These are phyloP conservation scores for Trissolcus brochymenae DNA, from an alignment of 2,888 invertebrate genomes.

Conservation along the genomic window DNA sequence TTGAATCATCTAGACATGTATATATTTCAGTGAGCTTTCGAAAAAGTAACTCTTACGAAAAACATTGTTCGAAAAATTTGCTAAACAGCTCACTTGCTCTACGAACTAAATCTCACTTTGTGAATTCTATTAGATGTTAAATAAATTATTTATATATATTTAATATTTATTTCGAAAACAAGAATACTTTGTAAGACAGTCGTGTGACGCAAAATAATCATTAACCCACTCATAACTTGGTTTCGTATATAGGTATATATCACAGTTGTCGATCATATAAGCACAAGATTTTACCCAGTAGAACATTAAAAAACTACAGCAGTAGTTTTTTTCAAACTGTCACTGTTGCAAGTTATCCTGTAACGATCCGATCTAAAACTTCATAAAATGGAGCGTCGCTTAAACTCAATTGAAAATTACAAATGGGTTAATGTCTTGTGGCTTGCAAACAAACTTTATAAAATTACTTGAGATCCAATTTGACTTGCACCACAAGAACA, in stretches of 20 bases:
- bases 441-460: constrained; percentile 17
- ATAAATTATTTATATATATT: constrained; percentile 7
- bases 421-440: constrained; percentile 39
- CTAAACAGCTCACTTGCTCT: background rate
- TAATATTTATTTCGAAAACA: constrained; percentile 24
- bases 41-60: constrained; percentile 1
- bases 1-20: constrained; percentile 19
- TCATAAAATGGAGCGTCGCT: too few relatives aligned
- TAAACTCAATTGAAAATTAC: constrained; percentile 10
- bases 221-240: constrained; percentile 26
- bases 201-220: constrained; percentile 23
- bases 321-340: background rate
- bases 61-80: too few relatives aligned
- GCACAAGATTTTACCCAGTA: constrained; percentile 2
- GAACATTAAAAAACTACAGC: background rate
- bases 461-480: constrained; percentile 37
- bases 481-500: constrained; percentile 34
- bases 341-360: constrained; percentile 1
- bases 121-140: constrained; percentile 5
- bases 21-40: constrained; percentile 13
- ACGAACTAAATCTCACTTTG: constrained; percentile 46
- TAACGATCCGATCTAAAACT: too few relatives aligned
- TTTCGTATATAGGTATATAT: constrained; percentile 15
- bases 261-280: constrained; percentile 24
- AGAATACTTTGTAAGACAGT: constrained; percentile 34